These are phyloP conservation scores for Myotis daubentonii DNA, from an alignment of 2,797 vertebrate species.

Conservation along the genomic window DNA sequence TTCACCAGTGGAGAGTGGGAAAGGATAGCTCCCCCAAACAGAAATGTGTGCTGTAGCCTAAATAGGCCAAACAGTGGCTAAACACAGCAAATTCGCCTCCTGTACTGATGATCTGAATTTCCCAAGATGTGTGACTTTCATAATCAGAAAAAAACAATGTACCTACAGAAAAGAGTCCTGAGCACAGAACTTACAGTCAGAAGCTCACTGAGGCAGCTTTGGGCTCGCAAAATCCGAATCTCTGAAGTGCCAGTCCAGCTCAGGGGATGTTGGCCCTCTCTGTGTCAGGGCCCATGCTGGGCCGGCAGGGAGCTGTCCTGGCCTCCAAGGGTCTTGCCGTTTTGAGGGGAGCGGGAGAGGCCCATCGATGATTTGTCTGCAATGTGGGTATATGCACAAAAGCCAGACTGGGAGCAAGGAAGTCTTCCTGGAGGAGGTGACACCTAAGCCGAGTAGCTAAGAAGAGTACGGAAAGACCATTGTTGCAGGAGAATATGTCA, in stretches of 20 bases:
- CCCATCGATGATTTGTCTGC: background rate
- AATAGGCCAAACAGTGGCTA: background rate
- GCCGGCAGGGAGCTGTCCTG: background rate
- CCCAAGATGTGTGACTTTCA: background rate
- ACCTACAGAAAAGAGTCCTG: background rate
- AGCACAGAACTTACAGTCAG: background rate
- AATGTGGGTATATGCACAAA: background rate
- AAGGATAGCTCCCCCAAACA: background rate
- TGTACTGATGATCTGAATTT: constrained; percentile 5
- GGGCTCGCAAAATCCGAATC: background rate
- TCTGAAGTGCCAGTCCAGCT: background rate
- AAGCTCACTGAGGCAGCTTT: background rate
- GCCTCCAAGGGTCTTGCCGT: background rate
- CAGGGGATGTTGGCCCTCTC: background rate
- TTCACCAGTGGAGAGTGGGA: background rate
- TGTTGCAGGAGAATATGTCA: background rate
- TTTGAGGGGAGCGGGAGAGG: background rate
- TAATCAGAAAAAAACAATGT: background rate
- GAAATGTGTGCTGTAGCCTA: background rate
- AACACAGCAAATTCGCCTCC: background rate
- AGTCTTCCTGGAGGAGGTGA: constrained; percentile 33
- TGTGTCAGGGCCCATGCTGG: background rate
- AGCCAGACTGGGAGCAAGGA: background rate
- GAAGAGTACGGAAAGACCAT: background rate
- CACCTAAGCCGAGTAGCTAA: background rate